Conservation (phyloP, 2,888 invertebrate species). For the Pogonocherus hispidulus region DNA sequence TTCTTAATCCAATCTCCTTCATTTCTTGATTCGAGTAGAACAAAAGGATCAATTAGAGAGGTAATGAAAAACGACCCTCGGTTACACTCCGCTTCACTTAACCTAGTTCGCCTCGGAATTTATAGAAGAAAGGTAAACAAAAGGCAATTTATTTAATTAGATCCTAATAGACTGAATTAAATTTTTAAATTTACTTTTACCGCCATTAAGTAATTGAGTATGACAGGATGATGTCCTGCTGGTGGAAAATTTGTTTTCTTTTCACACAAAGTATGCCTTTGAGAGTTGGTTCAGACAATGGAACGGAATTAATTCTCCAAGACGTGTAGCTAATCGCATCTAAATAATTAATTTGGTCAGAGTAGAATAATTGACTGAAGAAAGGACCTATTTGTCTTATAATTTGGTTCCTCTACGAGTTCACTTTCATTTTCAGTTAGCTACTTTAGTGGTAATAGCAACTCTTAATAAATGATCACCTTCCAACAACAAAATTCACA, state of each 20-base stretch:
- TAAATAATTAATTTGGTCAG: neutral
- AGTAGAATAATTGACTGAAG: neutral
- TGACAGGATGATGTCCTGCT: neutral
- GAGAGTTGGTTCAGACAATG: neutral
- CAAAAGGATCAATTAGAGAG: conserved; percentile 24
- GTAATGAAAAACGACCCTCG: conserved; percentile 26
- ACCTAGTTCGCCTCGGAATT: conserved; percentile 11
- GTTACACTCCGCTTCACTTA: conserved; percentile 22
- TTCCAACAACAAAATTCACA: too few relatives aligned
- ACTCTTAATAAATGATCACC: too few relatives aligned
- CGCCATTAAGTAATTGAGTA: conserved; percentile 2
- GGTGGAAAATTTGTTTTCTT: neutral
- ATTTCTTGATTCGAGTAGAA: conserved; percentile 2
- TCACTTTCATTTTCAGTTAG: too few relatives aligned
- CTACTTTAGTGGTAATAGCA: too few relatives aligned
- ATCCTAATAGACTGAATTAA: neutral
- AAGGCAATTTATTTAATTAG: conserved; percentile 20
- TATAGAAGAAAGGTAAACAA: conserved; percentile 21
- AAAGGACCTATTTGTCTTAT: too few relatives aligned
- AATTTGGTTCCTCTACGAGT: too few relatives aligned
- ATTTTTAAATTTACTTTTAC: conserved; percentile 8
- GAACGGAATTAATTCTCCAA: neutral
- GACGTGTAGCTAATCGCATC: neutral
- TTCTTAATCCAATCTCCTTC: conserved; percentile 1
- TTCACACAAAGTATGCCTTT: neutral